A percentile compares a stretch with the other conserved stretches of the same genome.
phyloP scores from a whole-genome alignment of 2,113 vertebrate genomes.

The Todiramphus chloris region DNA sequence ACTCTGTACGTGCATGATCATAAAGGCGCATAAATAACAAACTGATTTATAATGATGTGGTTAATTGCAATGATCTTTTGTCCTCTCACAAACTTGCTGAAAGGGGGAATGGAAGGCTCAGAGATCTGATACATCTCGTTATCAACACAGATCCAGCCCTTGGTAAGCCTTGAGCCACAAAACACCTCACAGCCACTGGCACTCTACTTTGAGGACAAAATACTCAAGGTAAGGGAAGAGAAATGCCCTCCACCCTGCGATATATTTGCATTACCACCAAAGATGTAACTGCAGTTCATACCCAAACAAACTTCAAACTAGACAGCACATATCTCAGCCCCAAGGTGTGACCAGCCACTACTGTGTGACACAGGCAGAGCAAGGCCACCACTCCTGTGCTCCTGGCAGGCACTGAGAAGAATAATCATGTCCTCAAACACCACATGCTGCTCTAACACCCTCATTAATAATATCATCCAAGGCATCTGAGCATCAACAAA shows the following conservation, averaged over 20 bases:
- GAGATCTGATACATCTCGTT: neutral
- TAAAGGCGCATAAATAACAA: neutral
- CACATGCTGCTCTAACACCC: neutral
- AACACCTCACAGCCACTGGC: neutral
- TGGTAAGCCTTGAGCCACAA: neutral
- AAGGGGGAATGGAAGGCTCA: neutral
- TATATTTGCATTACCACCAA: neutral
- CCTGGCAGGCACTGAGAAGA: neutral
- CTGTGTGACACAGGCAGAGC: neutral
- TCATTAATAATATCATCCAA: neutral
- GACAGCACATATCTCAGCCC: neutral
- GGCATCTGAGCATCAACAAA: neutral
- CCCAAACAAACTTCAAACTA: neutral
- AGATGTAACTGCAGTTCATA: neutral
- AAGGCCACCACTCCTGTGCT: accelerated
- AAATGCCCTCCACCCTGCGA: neutral
- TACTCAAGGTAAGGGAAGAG: neutral
- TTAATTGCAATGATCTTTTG: neutral
- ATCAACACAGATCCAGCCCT: neutral
- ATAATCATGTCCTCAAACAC: neutral
- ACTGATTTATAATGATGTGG: neutral
- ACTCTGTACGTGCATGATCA: neutral
- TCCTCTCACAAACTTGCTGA: neutral
- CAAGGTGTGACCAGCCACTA: neutral
- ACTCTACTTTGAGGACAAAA: neutral